phyloP scores from a whole-genome alignment of 2,797 vertebrate genomes.

The Rhabdomys pumilio region DNA sequence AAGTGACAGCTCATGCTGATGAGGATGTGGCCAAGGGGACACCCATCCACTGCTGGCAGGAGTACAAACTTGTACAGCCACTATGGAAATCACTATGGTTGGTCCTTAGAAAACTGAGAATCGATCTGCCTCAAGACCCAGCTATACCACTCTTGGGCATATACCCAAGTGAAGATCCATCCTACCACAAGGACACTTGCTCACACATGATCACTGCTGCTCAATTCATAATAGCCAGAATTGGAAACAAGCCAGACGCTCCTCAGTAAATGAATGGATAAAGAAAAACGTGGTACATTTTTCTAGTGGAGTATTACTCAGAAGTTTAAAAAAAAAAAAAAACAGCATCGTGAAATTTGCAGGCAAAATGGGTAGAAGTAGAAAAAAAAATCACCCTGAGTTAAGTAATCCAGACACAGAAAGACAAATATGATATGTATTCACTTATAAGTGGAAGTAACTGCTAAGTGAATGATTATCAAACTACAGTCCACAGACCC shows the following conservation, averaged over 20 bases:
- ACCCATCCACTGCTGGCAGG: not conserved
- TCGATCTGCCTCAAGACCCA: not conserved
- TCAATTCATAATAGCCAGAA: not conserved
- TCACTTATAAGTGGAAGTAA: not conserved
- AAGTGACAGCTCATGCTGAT: not conserved
- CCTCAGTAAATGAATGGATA: not conserved
- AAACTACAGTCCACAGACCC: not conserved
- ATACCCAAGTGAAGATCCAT: not conserved
- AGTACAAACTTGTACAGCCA: not conserved
- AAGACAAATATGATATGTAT: not conserved
- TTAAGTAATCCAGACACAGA: not conserved
- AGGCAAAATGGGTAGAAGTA: not conserved
- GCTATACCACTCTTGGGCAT: not conserved
- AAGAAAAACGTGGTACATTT: not conserved
- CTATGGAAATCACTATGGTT: not conserved
- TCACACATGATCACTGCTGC: not conserved
- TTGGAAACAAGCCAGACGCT: not conserved
- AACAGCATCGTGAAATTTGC: not conserved
- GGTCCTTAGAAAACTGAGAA: not conserved
- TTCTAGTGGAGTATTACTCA: not conserved
- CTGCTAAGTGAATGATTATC: not conserved
- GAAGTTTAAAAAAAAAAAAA: not conserved
- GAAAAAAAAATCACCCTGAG: not conserved
- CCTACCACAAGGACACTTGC: not conserved
- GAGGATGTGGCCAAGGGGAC: not conserved